phyloP scores from a whole-genome alignment of 2,797 vertebrate species.

The Pampus argenteus region DNA sequence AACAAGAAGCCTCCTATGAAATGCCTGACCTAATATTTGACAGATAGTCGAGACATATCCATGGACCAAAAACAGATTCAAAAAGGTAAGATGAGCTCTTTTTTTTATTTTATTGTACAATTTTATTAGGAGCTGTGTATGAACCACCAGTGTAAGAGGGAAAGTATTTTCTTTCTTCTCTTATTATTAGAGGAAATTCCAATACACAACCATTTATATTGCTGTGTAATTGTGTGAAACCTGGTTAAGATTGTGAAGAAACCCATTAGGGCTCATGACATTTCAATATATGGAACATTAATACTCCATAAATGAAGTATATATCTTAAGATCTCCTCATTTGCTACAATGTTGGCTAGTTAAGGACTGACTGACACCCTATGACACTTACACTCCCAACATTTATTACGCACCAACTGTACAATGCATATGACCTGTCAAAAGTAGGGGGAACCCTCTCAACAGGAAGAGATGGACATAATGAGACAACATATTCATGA shows the following conservation, averaged over 20 bases:
- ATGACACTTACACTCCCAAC: neutral
- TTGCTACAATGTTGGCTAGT: neutral
- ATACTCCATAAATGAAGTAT: slow-evolving; percentile 2
- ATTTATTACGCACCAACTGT: neutral
- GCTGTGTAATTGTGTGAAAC: slow-evolving; percentile 18
- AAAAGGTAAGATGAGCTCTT: slow-evolving; percentile 52
- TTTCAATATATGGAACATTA: neutral
- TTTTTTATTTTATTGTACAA: slow-evolving; percentile 46
- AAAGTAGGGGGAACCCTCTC: slow-evolving; percentile 38
- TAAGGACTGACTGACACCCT: slow-evolving; percentile 2
- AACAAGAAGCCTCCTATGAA: slow-evolving; percentile 63
- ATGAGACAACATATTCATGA: slow-evolving; percentile 67
- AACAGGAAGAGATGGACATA: slow-evolving; percentile 49
- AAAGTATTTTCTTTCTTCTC: slow-evolving; percentile 33
- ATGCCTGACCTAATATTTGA: slow-evolving; percentile 79
- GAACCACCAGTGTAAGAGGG: slow-evolving; percentile 26
- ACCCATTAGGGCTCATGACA: slow-evolving; percentile 8
- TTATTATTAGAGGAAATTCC: slow-evolving; percentile 33
- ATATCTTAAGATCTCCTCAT: slow-evolving; percentile 16
- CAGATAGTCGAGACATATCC: slow-evolving; percentile 70
- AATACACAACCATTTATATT: neutral
- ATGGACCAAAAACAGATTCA: slow-evolving; percentile 59
- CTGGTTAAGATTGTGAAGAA: slow-evolving; percentile 14
- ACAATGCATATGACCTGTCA: slow-evolving; percentile 5
- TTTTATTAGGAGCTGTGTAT: slow-evolving; percentile 38